Base-by-base conservation (phyloP, 2,888 invertebrate species). In the Drosophila picticornis region DNA sequence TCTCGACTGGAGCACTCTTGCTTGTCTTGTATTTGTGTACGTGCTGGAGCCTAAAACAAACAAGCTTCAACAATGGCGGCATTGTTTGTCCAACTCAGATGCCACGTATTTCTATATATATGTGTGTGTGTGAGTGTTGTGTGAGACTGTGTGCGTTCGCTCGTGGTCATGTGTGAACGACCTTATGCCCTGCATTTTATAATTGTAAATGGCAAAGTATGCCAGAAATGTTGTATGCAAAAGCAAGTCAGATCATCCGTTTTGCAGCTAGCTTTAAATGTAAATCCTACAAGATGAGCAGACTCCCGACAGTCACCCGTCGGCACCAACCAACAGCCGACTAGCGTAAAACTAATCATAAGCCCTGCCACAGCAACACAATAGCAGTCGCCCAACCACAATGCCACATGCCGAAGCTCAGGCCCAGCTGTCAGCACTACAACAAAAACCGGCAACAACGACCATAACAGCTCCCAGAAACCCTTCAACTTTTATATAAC, bases 21-120 rank as follows among this genome's bases (percentile, higher is more conserved):
- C 11, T 43, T 68, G 75, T 31, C 64, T 61, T 75, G 53, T 72
- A 75, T 83, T 85, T 83, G 76, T 59, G 75, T 81, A 80, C 80
- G 83, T 80, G 70, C 76, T 73, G 55, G 68, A 65, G 71, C 62
- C 80, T 56, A 52, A 52, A 64, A 65, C 64, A 75, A 74, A 56
- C 65, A 53, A 40, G 58, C 52, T 58, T 67, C 53, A 72, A 82
- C 82, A 81, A 84, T 79, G 60, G 69, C 64, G 52, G 62, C 65
- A 65, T 77, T 77, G 74, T 77, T 77, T 77, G 62, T 53, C 53
- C 50, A 46, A 46, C 46, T 25, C 25, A 46, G 25, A 46, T 25
- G 46, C 46, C 16, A 25, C 46, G 16, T 25, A 25, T 57, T 36
- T 22, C 22, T 22, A 7, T 34, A 16, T 13, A 2, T 13, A 2